These are phyloP conservation scores for Onychomys leucogaster DNA, from an alignment of 2,797 vertebrate genomes.

Conservation along the genomic window DNA sequence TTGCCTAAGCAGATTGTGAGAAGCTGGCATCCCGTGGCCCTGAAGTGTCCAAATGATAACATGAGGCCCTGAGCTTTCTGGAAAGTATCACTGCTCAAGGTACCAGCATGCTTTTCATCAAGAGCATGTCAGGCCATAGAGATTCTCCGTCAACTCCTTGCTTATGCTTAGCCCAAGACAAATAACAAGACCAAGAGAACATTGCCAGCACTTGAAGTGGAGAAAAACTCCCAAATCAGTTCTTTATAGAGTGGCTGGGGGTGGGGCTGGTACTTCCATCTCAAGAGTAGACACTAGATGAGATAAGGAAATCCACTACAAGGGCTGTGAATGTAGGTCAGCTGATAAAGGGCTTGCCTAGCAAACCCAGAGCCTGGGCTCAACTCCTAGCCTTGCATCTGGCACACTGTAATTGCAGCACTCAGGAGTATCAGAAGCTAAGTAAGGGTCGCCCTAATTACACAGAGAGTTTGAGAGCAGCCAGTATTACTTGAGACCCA, in stretches of 20 bases:
- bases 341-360: background rate
- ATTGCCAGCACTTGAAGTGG: background rate
- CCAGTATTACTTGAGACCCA: background rate
- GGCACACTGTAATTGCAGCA: background rate
- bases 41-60: background rate
- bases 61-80: background rate
- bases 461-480: background rate
- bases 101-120: background rate
- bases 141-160: background rate
- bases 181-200: background rate
- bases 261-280: background rate
- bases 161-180: constrained; percentile 1
- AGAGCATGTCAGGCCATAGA: background rate
- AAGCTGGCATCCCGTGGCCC: background rate
- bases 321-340: background rate
- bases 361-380: background rate
- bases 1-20: background rate
- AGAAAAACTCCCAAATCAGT: background rate
- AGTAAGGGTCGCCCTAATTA: background rate
- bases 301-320: background rate
- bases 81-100: background rate
- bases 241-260: background rate
- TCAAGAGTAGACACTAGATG: background rate
- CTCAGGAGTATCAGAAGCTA: background rate
- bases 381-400: background rate